Conservation (phyloP, 1,140 invertebrate genomes). For the Augochlora pura region DNA sequence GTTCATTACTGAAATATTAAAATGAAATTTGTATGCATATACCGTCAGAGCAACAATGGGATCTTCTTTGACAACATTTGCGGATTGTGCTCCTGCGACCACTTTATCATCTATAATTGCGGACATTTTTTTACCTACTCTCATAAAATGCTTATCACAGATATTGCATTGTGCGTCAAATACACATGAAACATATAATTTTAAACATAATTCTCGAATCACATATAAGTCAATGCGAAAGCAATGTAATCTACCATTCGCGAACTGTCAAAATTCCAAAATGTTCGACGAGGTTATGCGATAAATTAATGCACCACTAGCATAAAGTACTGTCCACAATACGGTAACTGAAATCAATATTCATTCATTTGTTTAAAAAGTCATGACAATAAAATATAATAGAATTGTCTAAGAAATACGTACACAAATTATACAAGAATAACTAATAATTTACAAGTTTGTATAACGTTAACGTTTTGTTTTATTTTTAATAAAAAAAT, state of each 20-base stretch:
- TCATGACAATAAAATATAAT: no score
- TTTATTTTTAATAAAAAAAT: no score
- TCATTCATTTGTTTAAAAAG: neutral
- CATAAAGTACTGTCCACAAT: slow-evolving; percentile 21
- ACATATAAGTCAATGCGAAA: neutral
- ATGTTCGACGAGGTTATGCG: slow-evolving; percentile 24
- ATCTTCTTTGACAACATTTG: slow-evolving; percentile 75
- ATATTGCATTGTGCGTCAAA: slow-evolving; percentile 40
- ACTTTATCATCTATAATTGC: slow-evolving; percentile 78
- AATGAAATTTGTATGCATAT: slow-evolving; percentile 30
- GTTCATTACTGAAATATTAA: neutral
- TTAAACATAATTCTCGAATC: slow-evolving; percentile 27
- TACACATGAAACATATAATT: neutral
- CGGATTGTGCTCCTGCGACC: slow-evolving; percentile 75
- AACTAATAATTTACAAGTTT: neutral
- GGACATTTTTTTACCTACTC: slow-evolving; percentile 68
- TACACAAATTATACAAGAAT: neutral
- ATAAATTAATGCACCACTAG: neutral
- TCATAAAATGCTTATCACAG: slow-evolving; percentile 25
- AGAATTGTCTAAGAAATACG: neutral
- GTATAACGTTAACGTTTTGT: neutral
- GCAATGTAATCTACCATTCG: slow-evolving; percentile 17
- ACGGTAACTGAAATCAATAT: neutral
- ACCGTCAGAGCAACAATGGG: slow-evolving; percentile 77
- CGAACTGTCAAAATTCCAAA: slow-evolving; percentile 50